Base-by-base conservation (phyloP, 37 sponge, comb jelly and placozoan genomes). In the Aphrocallistes beatrix region DNA sequence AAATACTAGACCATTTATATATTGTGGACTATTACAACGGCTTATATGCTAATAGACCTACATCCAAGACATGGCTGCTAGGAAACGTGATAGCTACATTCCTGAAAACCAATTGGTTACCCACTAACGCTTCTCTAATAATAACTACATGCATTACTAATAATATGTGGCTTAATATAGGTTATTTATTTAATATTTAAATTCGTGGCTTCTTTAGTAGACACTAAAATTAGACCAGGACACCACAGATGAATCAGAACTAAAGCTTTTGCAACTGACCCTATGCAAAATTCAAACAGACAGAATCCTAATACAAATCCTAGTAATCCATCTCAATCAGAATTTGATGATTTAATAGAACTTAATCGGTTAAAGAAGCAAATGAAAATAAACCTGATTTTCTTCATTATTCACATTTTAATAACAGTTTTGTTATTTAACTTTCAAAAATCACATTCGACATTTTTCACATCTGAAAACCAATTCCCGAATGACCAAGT, bases 1-100 rank as follows among this genome's bases (percentile, higher is more conserved):
- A 60, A 60, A 60, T 60, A 13, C n/a, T 60, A 1, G 8, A 60
- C 10, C 75, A 32, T 60, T 60, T 60, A 60, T 60, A 60, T 30
- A 32, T 19, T n/a, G n/a, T n/a, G n/a, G n/a, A n/a, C n/a, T n/a
- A n/a, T n/a, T n/a, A n/a, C n/a, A n/a, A n/a, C n/a, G n/a, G n/a
- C n/a, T n/a, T n/a, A n/a, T n/a, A n/a, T n/a, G n/a, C 28, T 60
- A 32, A 30, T 60, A 13, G n/a, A 60, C 34, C 10, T 60, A 60
- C n/a, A 60, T 60, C n/a, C n/a, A n/a, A 60, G 75, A 60, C 75
- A 60, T 60, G n/a, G 10, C 3, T 19, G 75, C 75, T 19, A 60
- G 75, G n/a, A 60, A 60, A 60, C 21, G 75, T 60, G 75, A 60
- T 60, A 60, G 75, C 75, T 30, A 60, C 75, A 60, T 60, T 60